These are phyloP conservation scores for Sarotherodon lohbergeri DNA, from an alignment of 2,113 vertebrate genomes.

Conservation along the genomic window DNA sequence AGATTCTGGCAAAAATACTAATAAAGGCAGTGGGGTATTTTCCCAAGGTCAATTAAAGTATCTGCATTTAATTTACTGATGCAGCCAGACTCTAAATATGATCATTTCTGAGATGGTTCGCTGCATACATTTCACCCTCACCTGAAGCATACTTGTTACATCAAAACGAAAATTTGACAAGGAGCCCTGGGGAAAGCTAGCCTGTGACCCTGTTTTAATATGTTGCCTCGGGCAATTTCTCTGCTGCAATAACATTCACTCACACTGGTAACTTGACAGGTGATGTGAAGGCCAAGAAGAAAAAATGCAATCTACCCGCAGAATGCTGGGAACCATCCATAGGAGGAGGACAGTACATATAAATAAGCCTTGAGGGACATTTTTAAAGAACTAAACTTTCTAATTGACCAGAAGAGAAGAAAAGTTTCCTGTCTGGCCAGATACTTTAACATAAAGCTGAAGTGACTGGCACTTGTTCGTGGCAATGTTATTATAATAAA, in stretches of 20 bases:
- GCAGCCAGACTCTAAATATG: background rate
- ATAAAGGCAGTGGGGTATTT: background rate
- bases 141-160: slow-evolving; percentile 21
- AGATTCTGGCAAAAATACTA: background rate
- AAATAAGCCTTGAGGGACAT: background rate
- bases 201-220: slow-evolving; percentile 59
- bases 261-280: slow-evolving; percentile 25
- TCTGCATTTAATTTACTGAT: background rate
- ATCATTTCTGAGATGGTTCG: background rate
- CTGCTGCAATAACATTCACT: slow-evolving; percentile 32
- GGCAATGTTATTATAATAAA: background rate
- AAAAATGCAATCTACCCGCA: background rate
- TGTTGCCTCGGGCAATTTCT: slow-evolving; percentile 37
- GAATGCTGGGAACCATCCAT: background rate
- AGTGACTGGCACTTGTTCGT: background rate
- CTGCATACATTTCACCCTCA: background rate
- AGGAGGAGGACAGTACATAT: background rate
- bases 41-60: background rate
- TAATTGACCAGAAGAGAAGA: background rate
- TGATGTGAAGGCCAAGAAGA: background rate
- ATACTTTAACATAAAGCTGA: background rate
- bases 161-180: slow-evolving; percentile 30
- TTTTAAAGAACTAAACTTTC: background rate
- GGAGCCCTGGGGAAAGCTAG: background rate
- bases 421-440: background rate